Conservation (phyloP, 2,888 invertebrate species). For the Ecdyonurus torrentis region DNA sequence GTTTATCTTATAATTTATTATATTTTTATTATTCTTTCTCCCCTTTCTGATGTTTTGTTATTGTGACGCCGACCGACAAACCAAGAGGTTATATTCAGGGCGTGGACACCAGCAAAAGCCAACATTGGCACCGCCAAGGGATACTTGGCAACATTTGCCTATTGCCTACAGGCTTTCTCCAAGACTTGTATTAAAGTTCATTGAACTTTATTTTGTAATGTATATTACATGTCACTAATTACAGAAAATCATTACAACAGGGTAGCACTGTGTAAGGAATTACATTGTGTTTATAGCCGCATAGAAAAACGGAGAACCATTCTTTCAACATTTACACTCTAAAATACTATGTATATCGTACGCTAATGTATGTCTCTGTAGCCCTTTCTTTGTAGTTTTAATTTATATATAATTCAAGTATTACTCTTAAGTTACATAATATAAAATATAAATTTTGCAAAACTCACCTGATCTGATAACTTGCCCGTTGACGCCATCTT, state of each 20-base stretch:
- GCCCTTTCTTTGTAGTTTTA: neutral
- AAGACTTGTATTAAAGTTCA: neutral
- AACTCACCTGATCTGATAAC: slow-evolving; percentile 3
- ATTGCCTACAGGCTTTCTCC: neutral
- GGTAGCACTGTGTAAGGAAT: no score
- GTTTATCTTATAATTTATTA: neutral
- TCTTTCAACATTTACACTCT: neutral
- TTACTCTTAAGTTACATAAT: neutral
- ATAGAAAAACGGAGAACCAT: neutral
- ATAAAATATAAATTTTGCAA: neutral
- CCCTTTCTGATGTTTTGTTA: no score
- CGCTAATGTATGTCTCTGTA: neutral
- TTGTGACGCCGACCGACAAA: neutral
- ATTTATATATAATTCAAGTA: neutral
- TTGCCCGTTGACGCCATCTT: slow-evolving; percentile 3
- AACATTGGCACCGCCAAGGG: neutral
- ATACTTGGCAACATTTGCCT: no score
- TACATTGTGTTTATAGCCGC: neutral
- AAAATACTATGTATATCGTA: neutral
- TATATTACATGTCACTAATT: neutral
- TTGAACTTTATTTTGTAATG: neutral
- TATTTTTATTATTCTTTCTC: neutral
- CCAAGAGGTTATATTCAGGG: neutral
- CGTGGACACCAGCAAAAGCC: neutral
- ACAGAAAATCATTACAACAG: neutral